A percentile compares a stretch with the other conserved stretches of the same genome.
phyloP scores from a whole-genome alignment of 2,797 vertebrate genomes.

The Lophotriccus pileatus region DNA sequence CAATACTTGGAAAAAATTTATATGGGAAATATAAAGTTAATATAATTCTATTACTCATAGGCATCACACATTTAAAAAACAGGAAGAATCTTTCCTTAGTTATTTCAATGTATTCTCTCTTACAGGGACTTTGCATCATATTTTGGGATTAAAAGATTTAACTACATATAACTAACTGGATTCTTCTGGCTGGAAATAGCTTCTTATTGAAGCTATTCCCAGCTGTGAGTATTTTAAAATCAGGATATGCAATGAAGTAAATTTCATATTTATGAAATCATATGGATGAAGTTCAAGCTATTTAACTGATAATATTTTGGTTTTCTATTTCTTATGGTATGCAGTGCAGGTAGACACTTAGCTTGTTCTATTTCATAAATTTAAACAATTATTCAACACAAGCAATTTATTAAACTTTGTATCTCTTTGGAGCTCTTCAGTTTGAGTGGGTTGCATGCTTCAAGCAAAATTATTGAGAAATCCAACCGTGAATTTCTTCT shows the following conservation, averaged over 20 bases:
- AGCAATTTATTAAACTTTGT: neutral
- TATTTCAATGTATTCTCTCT: neutral
- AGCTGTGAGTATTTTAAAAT: neutral
- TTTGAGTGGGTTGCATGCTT: neutral
- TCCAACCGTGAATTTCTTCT: neutral
- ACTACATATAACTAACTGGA: neutral
- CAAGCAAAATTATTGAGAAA: slow-evolving; percentile 28
- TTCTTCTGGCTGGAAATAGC: neutral
- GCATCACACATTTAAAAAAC: neutral
- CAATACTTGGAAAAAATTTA: neutral
- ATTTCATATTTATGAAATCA: neutral
- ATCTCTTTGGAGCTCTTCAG: neutral
- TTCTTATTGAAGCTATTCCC: neutral
- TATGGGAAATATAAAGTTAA: neutral
- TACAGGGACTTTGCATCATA: neutral
- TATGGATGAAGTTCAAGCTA: neutral
- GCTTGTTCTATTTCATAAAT: neutral
- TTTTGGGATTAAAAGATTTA: slow-evolving; percentile 4
- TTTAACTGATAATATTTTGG: neutral
- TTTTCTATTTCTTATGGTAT: neutral
- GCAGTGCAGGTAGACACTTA: neutral
- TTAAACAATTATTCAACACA: neutral
- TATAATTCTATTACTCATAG: neutral
- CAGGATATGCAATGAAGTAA: neutral
- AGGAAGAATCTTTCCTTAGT: neutral